phyloP scores from a whole-genome alignment of 2,797 vertebrate species.

The Benthosema pterotum region DNA sequence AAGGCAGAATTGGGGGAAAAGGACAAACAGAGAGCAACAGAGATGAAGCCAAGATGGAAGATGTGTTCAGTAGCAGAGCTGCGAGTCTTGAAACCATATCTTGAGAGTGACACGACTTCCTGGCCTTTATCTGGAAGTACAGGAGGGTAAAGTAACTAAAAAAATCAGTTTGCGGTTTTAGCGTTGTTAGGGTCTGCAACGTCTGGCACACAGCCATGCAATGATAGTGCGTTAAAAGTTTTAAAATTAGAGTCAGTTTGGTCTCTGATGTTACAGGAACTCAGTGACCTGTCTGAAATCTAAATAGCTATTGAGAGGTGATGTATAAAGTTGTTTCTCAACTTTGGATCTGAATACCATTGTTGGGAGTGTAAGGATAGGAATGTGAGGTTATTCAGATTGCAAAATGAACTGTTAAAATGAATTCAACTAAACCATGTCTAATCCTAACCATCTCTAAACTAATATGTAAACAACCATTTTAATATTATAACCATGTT shows the following conservation, averaged over 20 bases:
- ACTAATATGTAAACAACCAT: no score
- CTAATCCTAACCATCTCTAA: no score
- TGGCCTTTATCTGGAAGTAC: conserved; percentile 54
- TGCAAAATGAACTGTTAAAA: no score
- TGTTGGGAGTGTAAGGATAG: no score
- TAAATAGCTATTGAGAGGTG: no score
- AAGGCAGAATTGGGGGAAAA: background rate
- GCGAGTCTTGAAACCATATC: conserved; percentile 19
- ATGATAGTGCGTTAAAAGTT: no score
- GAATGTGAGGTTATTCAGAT: background rate
- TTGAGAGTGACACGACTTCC: conserved; percentile 26
- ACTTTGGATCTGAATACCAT: conserved; percentile 1
- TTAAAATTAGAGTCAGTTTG: no score
- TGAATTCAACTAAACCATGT: no score
- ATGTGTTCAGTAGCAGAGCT: conserved; percentile 4
- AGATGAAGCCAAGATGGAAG: conserved; percentile 1
- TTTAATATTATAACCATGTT: no score
- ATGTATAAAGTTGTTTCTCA: background rate
- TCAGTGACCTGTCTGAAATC: no score
- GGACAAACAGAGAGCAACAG: conserved; percentile 15
- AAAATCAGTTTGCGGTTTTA: conserved; percentile 1
- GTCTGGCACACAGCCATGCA: no score
- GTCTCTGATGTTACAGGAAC: no score
- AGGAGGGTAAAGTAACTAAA: conserved; percentile 17
- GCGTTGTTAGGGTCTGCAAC: conserved; percentile 1